Percentiles rank a stretch among this genome's conserved stretches.
Evolutionary conservation across 2,113 vertebrate species (phyloP).

Genomic region (Chrysochloris asiatica): DNA sequence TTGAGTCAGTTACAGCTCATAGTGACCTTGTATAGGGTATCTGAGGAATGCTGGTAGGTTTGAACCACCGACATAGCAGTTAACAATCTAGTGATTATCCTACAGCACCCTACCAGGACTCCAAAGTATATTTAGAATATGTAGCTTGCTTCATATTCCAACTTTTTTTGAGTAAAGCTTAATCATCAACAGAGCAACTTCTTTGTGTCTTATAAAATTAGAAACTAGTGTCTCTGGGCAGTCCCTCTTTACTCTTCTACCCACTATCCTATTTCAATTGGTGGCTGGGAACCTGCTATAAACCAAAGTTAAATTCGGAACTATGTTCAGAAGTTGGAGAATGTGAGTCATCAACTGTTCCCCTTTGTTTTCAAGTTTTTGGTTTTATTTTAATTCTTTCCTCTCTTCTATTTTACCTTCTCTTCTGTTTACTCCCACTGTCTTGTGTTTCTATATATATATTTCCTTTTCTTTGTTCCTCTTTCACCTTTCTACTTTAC

Average conservation of each 20-base stretch:
- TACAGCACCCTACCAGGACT: too few relatives aligned
- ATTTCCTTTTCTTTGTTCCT: not conserved
- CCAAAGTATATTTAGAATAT: too few relatives aligned
- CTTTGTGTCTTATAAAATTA: not conserved
- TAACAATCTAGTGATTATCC: too few relatives aligned
- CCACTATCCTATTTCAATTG: too few relatives aligned
- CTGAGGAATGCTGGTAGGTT: too few relatives aligned
- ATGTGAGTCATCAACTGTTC: not conserved
- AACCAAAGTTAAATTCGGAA: not conserved
- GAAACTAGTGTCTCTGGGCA: not conserved
- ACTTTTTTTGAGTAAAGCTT: constrained; percentile 1
- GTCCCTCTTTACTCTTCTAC: not conserved
- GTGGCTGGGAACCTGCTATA: not conserved
- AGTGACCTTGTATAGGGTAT: too few relatives aligned
- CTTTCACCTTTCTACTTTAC: not conserved
- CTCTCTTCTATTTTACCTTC: not conserved
- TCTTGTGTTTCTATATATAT: not conserved
- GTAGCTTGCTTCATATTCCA: not conserved
- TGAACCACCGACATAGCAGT: too few relatives aligned
- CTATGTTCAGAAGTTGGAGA: not conserved
- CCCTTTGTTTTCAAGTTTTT: not conserved
- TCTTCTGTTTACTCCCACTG: not conserved
- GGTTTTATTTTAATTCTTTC: not conserved
- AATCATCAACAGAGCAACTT: not conserved
- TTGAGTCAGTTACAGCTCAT: too few relatives aligned